These are phyloP conservation scores for Anguilla megastoma DNA, from an alignment of 2,797 vertebrate species.

Conservation along the genomic window DNA sequence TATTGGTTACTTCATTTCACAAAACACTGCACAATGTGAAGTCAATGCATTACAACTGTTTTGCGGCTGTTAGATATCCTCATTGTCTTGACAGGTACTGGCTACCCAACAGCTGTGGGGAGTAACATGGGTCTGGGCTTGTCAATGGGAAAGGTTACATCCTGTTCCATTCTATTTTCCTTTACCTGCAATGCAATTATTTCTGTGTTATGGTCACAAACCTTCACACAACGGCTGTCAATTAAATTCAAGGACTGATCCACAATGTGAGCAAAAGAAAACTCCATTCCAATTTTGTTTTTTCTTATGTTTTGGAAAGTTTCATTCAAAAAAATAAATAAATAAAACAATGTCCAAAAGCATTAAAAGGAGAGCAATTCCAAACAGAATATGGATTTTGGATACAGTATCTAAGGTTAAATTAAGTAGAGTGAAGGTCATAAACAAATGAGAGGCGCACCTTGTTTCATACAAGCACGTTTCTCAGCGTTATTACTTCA, in stretches of 20 bases:
- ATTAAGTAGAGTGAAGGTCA: not conserved
- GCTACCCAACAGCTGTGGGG: not conserved
- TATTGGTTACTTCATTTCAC: not conserved
- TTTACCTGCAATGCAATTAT: not conserved
- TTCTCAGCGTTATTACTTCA: conserved; percentile 31
- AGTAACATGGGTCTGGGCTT: conserved; percentile 3
- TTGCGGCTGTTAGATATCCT: not conserved
- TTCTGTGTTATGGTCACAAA: not conserved
- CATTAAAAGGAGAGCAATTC: not conserved
- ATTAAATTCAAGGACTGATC: conserved; percentile 1
- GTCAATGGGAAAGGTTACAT: not conserved
- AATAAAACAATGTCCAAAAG: not conserved
- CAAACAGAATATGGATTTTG: not conserved
- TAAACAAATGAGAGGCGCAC: conserved; percentile 7
- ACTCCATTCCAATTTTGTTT: not conserved
- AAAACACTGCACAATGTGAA: not conserved
- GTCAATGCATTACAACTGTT: not conserved
- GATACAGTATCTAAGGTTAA: not conserved
- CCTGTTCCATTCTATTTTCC: not conserved
- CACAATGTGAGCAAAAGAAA: not conserved
- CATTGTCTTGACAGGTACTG: conserved; percentile 9
- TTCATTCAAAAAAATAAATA: not conserved
- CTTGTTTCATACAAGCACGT: not conserved
- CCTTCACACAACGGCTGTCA: not conserved
- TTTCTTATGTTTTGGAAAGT: not conserved